Base-by-base conservation (phyloP, 2,888 invertebrate species). In the Eupithecia centaureata region DNA sequence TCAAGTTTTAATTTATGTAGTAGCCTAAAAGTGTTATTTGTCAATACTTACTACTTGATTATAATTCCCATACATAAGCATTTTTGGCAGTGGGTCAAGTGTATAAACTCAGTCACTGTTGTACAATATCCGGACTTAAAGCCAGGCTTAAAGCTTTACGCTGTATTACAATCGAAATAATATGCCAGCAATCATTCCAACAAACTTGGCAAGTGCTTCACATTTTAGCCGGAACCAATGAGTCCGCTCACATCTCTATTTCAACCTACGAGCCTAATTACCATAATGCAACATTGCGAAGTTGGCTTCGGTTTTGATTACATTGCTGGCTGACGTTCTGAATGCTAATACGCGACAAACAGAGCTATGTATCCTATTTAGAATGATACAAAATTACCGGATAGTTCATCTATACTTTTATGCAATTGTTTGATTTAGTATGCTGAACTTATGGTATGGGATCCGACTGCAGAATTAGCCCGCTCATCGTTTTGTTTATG, bases 261-360 rank as follows among this genome's bases (percentile, higher is more conserved):
- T 82, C 80, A 82, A 82, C 76, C 65, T 66, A 61, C 79, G 78
- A 77, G 78, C 74, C 79, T 86, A 85, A 86, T 88, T 87, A 88
- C 78, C 86, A 88, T 87, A 87, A 87, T 87, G 87, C 87, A 85
- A 86, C 87, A 86, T 82, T 83, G 86, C 82, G 82, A 83, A 80
- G 82, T 81, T 61, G 68, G 79, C 83, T 82, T 81, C 81, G 82
- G 83, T 86, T 87, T 83, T 87, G 87, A 87, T 87, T 87, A 87
- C 87, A 87, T 86, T 85, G 83, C 84, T 76, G 81, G 76, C 80
- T 80, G 79, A 77, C 80, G 77, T 80, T 75, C 79, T 79, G 86
- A 86, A 86, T 87, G 82, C 83, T 86, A 86, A 86, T 84, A 82
- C 75, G 78, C 76, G 73, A 70, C 77, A 78, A 78, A 82, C 82